Percentiles rank a stretch among this genome's conserved stretches.
Evolutionary conservation across 2,888 invertebrate genomes (phyloP).

Genomic region (Frankliniella intonsa): DNA sequence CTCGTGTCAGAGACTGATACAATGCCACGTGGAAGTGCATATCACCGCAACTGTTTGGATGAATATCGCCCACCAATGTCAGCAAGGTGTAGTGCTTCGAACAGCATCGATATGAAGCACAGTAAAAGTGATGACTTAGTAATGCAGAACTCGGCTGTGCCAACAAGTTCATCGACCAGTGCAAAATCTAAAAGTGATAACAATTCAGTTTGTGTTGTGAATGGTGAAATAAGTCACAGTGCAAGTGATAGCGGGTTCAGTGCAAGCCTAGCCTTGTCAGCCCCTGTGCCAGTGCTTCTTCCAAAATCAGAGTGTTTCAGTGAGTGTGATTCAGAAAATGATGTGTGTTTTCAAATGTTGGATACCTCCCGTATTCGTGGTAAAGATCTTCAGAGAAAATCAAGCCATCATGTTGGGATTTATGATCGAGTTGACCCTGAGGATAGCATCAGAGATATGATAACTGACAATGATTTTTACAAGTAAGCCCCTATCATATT

Average conservation of each 20-base stretch:
- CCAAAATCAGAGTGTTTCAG: conserved; percentile 28
- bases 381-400: conserved; percentile 42
- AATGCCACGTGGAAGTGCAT: conserved; percentile 17
- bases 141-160: conserved; percentile 48
- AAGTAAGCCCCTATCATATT: conserved; percentile 46
- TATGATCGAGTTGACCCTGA: conserved; percentile 58
- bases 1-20: not conserved
- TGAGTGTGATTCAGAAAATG: conserved; percentile 32
- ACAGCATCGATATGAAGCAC: conserved; percentile 46
- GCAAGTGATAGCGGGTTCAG: conserved; percentile 2
- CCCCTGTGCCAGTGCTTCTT: conserved; percentile 12
- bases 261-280: conserved; percentile 11
- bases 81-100: conserved; percentile 31
- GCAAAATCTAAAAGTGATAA: conserved; percentile 27
- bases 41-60: conserved; percentile 5
- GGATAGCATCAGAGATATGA: conserved; percentile 59
- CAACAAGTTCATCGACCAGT: conserved; percentile 36
- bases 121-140: conserved; percentile 53
- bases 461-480: conserved; percentile 59
- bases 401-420: conserved; percentile 46
- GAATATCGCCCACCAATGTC: not conserved
- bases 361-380: conserved; percentile 38
- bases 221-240: not conserved
- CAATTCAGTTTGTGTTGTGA: not conserved
- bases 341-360: conserved; percentile 29